A percentile compares a stretch with the other conserved stretches of the same genome.
Evolutionary conservation across 2,797 vertebrate genomes (phyloP).

Genomic region (Sebastiscus albofasciatus): DNA sequence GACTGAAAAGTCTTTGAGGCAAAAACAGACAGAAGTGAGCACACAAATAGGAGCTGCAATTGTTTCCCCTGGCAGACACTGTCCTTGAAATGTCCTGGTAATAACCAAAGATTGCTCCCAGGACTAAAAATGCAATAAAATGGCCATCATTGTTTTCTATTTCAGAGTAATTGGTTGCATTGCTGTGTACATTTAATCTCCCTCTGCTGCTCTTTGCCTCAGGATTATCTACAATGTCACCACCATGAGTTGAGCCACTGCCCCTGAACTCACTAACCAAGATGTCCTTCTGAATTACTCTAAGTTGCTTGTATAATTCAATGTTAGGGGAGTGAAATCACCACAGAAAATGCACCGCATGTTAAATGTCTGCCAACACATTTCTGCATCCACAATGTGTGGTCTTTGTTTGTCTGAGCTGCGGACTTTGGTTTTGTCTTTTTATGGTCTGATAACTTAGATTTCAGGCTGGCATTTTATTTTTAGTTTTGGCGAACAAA

Average conservation of each 20-base stretch:
- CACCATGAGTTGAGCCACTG: conserved; percentile 30
- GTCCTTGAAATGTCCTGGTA: conserved; percentile 66
- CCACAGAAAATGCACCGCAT: conserved; percentile 10
- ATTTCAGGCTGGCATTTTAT: not conserved
- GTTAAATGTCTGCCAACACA: not conserved
- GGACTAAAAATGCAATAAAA: conserved; percentile 60
- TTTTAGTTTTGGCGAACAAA: not conserved
- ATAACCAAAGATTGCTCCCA: conserved; percentile 40
- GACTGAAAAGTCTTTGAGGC: conserved; percentile 21
- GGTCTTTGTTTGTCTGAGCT: not conserved
- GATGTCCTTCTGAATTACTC: conserved; percentile 22
- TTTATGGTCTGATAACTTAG: not conserved
- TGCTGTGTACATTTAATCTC: conserved; percentile 45
- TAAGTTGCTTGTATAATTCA: not conserved
- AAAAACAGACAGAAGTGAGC: conserved; percentile 18
- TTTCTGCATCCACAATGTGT: not conserved
- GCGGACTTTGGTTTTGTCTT: not conserved
- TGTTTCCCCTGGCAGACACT: conserved; percentile 32
- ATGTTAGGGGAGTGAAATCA: not conserved
- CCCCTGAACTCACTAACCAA: conserved; percentile 38
- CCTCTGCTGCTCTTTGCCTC: conserved; percentile 34
- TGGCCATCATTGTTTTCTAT: conserved; percentile 55
- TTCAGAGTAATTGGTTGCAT: conserved; percentile 52
- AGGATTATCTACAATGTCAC: conserved; percentile 52
- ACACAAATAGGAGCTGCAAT: conserved; percentile 26